Percentiles rank a stretch among this genome's conserved stretches.
These are phyloP conservation scores for Saccostrea cuccullata DNA, from an alignment of 1,140 invertebrate species.

Conservation along the genomic window DNA sequence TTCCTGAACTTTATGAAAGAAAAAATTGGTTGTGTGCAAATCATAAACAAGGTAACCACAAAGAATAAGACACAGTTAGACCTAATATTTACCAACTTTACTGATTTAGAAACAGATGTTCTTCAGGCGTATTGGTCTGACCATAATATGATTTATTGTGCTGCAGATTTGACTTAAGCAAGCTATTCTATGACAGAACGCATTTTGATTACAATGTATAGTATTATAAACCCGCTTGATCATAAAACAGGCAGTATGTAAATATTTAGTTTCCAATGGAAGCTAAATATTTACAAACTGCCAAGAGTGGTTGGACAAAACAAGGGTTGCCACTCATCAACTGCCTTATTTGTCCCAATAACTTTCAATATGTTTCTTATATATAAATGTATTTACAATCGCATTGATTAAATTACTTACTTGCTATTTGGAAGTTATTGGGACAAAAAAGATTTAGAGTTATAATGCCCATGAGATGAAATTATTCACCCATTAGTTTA, in stretches of 20 bases:
- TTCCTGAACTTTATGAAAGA: too few relatives aligned
- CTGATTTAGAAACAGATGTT: slow-evolving; percentile 18
- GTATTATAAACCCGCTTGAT: not conserved
- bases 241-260: not conserved
- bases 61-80: slow-evolving; percentile 17
- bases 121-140: slow-evolving; percentile 48
- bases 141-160: slow-evolving; percentile 45
- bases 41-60: slow-evolving; percentile 35
- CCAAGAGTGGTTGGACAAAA: slow-evolving; percentile 6
- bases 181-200: not conserved
- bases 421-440: too few relatives aligned
- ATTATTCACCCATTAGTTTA: too few relatives aligned
- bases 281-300: slow-evolving; percentile 15
- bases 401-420: too few relatives aligned
- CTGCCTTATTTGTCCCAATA: too few relatives aligned
- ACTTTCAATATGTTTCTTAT: too few relatives aligned
- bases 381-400: too few relatives aligned
- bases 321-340: slow-evolving; percentile 25
- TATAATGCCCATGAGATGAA: too few relatives aligned
- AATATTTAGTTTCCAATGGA: slow-evolving; percentile 23
- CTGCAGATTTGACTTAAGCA: not conserved
- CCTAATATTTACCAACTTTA: slow-evolving; percentile 32
- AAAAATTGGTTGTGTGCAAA: slow-evolving; percentile 30
- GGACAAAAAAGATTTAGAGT: too few relatives aligned
- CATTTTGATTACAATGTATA: not conserved